A percentile compares a stretch with the other conserved stretches of the same genome.
Evolutionary conservation across 2,113 vertebrate genomes (phyloP).

Genomic region (Corythaeola cristata): DNA sequence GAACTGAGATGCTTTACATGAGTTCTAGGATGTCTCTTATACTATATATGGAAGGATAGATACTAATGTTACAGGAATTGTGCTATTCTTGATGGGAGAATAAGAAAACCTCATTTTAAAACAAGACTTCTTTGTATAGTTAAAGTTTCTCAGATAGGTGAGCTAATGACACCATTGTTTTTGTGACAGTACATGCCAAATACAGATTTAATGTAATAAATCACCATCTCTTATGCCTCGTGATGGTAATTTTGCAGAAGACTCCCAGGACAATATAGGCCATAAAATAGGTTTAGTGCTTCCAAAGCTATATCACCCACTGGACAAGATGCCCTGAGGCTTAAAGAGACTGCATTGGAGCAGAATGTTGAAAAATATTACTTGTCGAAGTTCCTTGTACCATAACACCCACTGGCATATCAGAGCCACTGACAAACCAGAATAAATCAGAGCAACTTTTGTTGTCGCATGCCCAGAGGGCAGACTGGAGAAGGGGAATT

Average conservation of each 20-base stretch:
- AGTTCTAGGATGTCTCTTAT: background rate
- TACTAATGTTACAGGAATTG: background rate
- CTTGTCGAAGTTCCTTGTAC: background rate
- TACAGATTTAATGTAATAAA: background rate
- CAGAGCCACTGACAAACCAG: background rate
- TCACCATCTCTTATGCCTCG: background rate
- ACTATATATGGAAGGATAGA: background rate
- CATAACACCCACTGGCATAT: background rate
- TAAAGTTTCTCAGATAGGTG: background rate
- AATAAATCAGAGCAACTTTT: background rate
- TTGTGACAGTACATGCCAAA: background rate
- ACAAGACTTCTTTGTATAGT: background rate
- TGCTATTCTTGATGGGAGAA: background rate
- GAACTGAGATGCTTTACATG: background rate
- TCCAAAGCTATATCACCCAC: background rate
- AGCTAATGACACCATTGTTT: background rate
- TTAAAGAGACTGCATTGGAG: background rate
- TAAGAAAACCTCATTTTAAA: background rate
- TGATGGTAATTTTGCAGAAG: background rate
- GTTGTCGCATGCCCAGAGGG: background rate
- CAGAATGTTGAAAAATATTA: background rate
- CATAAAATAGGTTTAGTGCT: background rate
- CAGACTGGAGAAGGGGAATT: background rate
- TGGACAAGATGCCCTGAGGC: background rate
- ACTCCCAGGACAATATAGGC: background rate